Percentiles rank a stretch among this genome's conserved stretches.
Evolutionary conservation across 30 jellyfish, hydroid and myxozoan genomes (phyloP).

Genomic region (Nemopilema nomurai): DNA sequence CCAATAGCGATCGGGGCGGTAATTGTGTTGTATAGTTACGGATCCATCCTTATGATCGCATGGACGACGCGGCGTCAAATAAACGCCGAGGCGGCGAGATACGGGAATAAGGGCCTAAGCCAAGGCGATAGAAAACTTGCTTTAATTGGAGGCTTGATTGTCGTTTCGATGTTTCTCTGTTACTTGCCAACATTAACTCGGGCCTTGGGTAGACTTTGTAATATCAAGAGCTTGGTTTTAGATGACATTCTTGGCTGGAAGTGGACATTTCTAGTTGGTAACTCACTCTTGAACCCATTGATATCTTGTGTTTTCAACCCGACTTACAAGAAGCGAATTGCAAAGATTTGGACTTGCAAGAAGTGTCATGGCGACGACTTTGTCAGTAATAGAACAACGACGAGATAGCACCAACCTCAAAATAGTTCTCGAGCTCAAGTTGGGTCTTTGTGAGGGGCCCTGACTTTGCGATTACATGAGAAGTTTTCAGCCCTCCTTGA

Average conservation of each 20-base stretch:
- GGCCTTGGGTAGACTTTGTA: background rate
- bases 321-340: background rate
- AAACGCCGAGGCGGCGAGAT: background rate
- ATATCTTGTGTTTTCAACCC: background rate
- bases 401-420: no score
- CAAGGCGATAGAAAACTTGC: background rate
- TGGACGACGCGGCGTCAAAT: background rate
- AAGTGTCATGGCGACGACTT: no score
- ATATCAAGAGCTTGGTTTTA: background rate
- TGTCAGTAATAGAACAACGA: no score
- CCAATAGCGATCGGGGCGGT: background rate
- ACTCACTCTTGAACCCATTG: background rate
- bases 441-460: no score
- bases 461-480: no score
- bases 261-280: background rate
- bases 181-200: background rate
- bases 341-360: background rate
- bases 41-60: background rate
- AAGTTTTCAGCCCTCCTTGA: no score
- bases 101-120: background rate
- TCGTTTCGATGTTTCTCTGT: background rate
- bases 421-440: no score
- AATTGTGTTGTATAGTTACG: background rate
- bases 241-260: background rate
- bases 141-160: background rate